Base-by-base conservation (phyloP, 1,140 invertebrate genomes). In the Eurosta solidaginis region DNA sequence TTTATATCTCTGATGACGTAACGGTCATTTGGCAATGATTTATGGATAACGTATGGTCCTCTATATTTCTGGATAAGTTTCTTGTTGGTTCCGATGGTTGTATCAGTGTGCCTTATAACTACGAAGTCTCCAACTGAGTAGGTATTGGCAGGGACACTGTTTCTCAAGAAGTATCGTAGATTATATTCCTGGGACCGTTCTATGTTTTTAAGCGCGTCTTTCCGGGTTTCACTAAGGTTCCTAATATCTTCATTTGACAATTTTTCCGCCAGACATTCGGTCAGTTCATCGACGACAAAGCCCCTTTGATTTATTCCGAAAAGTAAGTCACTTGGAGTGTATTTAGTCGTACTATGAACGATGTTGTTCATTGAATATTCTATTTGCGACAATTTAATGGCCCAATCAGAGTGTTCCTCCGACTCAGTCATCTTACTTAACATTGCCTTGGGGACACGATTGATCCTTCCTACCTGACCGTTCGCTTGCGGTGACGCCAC, bases 361-460 rank as follows among this genome's bases (percentile, higher is more conserved):
- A 81, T 78, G 77, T 83, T 82, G 74, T 84, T 83, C 3, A 84
- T 40, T 1, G 79, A 78, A 77, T 78, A 80, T 78, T 85, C 81
- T 2, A 82, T 79, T 1, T 82, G 14, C 9, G 52, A 22, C 22
- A 83, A 52, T 2, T 77, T 14, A 49, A 47, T 68, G 54, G 80
- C 78, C 82, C 82, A 84, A 45, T 74, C 25, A 3, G 40, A 14
- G 42, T 40, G 29, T n/a, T 40, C 10, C 17, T 6, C 25, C 17
- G 73, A 9, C 73, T 80, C 77, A 17, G 33, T 7, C 25, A 78
- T 5, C 52, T 82, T 81, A 27, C 68, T 22, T n/a, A n/a, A n/a
- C n/a, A n/a, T n/a, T n/a, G n/a, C n/a, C n/a, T n/a, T n/a, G n/a
- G n/a, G n/a, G n/a, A n/a, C n/a, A n/a, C n/a, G n/a, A n/a, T n/a